These are phyloP conservation scores for Ophioderma brevispina DNA, from an alignment of 35 echinoderm and acorn worm genomes.

Conservation along the genomic window DNA sequence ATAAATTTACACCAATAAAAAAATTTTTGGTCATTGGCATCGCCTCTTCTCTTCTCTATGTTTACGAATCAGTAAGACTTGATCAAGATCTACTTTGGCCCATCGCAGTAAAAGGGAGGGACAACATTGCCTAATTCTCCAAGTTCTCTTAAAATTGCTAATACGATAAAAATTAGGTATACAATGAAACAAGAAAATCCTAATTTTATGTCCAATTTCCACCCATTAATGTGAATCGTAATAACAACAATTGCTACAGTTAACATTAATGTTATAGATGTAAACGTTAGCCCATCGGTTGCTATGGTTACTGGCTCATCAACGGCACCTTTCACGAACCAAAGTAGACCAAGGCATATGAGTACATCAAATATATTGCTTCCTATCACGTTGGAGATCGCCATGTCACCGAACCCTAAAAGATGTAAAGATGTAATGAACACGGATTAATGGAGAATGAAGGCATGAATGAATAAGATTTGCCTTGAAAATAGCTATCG, in stretches of 20 bases:
- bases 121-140: not conserved
- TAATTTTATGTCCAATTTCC: slow-evolving; percentile 74
- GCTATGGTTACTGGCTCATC: slow-evolving; percentile 5
- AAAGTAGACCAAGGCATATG: slow-evolving; percentile 81
- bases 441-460: too few relatives aligned
- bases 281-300: slow-evolving; percentile 69
- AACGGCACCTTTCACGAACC: slow-evolving; percentile 66
- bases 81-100: too few relatives aligned
- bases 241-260: slow-evolving; percentile 66
- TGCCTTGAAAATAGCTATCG: too few relatives aligned
- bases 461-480: too few relatives aligned
- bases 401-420: slow-evolving; percentile 90
- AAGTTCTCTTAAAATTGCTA: not conserved
- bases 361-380: too few relatives aligned
- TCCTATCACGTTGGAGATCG: slow-evolving; percentile 85
- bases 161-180: not conserved
- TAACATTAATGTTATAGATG: slow-evolving; percentile 64
- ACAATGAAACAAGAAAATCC: slow-evolving; percentile 31
- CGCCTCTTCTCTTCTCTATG: too few relatives aligned
- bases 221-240: slow-evolving; percentile 74
- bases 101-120: not conserved
- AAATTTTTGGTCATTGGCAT: too few relatives aligned
- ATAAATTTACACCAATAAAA: too few relatives aligned
- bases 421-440: not conserved
- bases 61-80: too few relatives aligned